Evolutionary conservation across 1,140 invertebrate species (phyloP), one percentile per base, ranked within the genome.

Genomic region (Drosophila paulistorum): DNA sequence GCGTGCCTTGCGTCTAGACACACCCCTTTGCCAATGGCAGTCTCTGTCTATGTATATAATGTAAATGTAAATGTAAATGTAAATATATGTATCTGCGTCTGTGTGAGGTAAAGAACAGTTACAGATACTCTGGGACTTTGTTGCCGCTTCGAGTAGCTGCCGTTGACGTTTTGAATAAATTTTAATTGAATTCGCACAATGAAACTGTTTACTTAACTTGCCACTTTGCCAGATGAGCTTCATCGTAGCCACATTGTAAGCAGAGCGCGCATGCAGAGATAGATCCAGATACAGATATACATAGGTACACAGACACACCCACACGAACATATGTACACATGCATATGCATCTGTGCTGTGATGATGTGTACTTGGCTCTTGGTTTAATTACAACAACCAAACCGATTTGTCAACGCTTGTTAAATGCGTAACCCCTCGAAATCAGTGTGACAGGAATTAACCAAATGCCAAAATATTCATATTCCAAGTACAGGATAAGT

Each of bases 161-260:
- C 84, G 82, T 87, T 90, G 87, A 90, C 87, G 87, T 90, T 90
- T 90, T 90, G 87, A 90, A 90, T 90, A 90, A 90, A 90, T 90
- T 90, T 90, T 90, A 90, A 90, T 90, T 90, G 89, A 90, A 90
- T 91, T 90, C 89, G 75, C 84, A 91, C 89, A 90, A 90, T 90
- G 89, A 91, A 90, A 90, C 89, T 90, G 83, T 90, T 90, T 90
- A 85, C 83, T 90, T 90, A 90, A 90, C 89, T 82, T 90, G 89
- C 89, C 84, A 90, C 89, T 90, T 90, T 89, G 77, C 85, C 59
- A 81, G 84, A 89, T 89, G 85, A 84, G 84, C 84, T 87, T 74
- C 76, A 87, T 69, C 66, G 68, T 58, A 65, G 74, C 75, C 74
- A 62, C 75, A 71, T 59, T 59, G 57, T 59, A 77, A 57, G 45